Percentiles rank a stretch among this genome's conserved stretches.
Conservation (phyloP, 2,797 vertebrate species). For the Lepilemur ruficaudatus region DNA sequence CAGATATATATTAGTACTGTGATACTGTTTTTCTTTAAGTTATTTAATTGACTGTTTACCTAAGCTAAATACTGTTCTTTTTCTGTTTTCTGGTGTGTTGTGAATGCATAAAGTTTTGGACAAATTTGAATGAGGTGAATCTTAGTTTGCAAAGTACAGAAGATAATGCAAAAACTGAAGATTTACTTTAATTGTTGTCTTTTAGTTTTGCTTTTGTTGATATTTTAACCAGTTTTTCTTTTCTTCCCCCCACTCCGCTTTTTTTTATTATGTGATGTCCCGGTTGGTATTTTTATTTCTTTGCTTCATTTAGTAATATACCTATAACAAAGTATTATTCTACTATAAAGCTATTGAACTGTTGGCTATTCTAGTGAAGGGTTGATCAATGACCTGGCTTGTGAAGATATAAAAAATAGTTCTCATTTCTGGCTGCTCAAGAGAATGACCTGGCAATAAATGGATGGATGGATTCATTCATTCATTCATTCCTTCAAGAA, state of each 20-base stretch:
- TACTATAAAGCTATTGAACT: background rate
- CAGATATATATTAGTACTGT: constrained; percentile 40
- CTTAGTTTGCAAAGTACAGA: background rate
- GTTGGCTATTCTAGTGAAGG: background rate
- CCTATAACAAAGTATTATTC: background rate
- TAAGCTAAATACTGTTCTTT: constrained; percentile 51
- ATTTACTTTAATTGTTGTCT: background rate
- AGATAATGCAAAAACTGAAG: background rate
- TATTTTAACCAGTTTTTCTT: background rate
- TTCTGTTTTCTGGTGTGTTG: constrained; percentile 37
- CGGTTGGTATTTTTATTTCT: constrained; percentile 25
- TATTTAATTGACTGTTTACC: background rate
- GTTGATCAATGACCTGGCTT: background rate
- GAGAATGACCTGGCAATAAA: background rate
- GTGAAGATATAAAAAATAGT: background rate
- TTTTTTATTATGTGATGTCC: background rate
- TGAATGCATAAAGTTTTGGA: background rate
- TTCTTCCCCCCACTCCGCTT: background rate
- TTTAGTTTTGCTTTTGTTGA: background rate
- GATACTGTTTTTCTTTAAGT: constrained; percentile 7
- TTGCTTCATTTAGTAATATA: background rate
- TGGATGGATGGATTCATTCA: background rate
- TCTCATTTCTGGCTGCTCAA: background rate
- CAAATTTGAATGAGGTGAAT: background rate
- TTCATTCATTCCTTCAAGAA: background rate